Percentiles rank a stretch among this genome's conserved stretches.
phyloP scores from a whole-genome alignment of 2,797 vertebrate genomes.

The Siniperca obscura region DNA sequence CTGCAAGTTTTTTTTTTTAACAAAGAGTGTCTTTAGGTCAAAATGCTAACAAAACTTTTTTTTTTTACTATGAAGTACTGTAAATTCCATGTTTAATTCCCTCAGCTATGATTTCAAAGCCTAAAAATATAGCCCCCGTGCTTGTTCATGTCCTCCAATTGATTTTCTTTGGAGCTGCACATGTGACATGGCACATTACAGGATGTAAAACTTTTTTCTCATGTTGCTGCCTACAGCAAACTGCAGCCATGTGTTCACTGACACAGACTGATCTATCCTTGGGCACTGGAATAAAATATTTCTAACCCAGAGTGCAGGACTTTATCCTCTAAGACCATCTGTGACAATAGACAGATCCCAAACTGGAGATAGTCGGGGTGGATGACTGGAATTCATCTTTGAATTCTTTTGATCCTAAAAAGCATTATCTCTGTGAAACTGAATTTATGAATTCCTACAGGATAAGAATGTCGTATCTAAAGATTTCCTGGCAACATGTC shows the following conservation, averaged over 20 bases:
- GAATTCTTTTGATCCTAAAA: constrained; percentile 61
- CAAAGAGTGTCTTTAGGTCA: neutral
- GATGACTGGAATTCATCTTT: constrained; percentile 55
- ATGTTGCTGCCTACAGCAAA: constrained; percentile 40
- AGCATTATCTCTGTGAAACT: constrained; percentile 46
- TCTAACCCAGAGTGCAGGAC: constrained; percentile 46
- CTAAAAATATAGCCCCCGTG: constrained; percentile 18
- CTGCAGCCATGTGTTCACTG: constrained; percentile 45
- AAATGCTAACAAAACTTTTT: neutral
- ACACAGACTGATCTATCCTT: constrained; percentile 54
- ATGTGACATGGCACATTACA: constrained; percentile 65
- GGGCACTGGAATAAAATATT: constrained; percentile 62
- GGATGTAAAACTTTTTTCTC: constrained; percentile 47
- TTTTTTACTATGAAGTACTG: neutral
- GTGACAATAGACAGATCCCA: constrained; percentile 53
- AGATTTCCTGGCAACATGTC: constrained; percentile 53
- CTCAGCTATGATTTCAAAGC: constrained; percentile 2
- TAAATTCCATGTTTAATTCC: constrained; percentile 7
- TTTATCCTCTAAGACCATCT: constrained; percentile 56
- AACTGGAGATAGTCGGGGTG: constrained; percentile 41
- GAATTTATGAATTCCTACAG: constrained; percentile 63
- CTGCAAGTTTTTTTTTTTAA: neutral
- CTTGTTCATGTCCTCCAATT: constrained; percentile 38
- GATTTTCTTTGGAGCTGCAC: constrained; percentile 55
- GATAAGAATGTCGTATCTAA: constrained; percentile 41